Evolutionary conservation across 2,113 vertebrate genomes (phyloP), one percentile per base, ranked within the genome.

Genomic region (Platysternon megacephalum): DNA sequence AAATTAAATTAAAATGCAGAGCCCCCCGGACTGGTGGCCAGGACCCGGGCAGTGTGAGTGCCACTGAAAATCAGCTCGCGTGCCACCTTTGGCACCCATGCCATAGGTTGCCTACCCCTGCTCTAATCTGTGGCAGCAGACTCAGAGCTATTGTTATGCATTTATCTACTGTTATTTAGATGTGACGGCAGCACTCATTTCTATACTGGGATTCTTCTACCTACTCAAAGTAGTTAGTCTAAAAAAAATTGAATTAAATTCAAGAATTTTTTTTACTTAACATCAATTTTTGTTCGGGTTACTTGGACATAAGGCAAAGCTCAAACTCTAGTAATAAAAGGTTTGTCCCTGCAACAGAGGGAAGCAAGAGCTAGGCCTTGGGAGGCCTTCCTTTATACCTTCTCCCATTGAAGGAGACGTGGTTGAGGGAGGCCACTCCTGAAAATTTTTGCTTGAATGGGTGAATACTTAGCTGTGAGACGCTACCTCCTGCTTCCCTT

Each of bases 191-290:
- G 89, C 65, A 49, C 85, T 91, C 35, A 82, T 93, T 93, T 93
- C 93, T 68, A 72, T 32, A 86, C 48, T 55, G 93, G 88, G 81
- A 92, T 89, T 95, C 94, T 88, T 95, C 92, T 4, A 4, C 32
- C 74, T 97, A 94, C 96, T 97, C 93, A 97, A 19, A 95, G 83
- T 16, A 90, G 53, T 90, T 90, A 79, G 29, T 93, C 85, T 88
- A 21, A 52, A 52, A 52, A 0, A 5, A 95, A 83, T 80, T 92
- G 93, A 96, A 95, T 94, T 86, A 91, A 96, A 53, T 44, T 79
- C 21, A 94, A 93, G 79, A 88, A 86, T 90, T 65, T 93, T 93
- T 72, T 88, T 79, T 97, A 82, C 92, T 82, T 90, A 94, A 4
- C 42, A 88, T 32, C 8, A 80, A 94, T 89, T 92, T 78, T 82